Base-by-base conservation (phyloP, 2,113 vertebrate species). In the Elanus axillaris region DNA sequence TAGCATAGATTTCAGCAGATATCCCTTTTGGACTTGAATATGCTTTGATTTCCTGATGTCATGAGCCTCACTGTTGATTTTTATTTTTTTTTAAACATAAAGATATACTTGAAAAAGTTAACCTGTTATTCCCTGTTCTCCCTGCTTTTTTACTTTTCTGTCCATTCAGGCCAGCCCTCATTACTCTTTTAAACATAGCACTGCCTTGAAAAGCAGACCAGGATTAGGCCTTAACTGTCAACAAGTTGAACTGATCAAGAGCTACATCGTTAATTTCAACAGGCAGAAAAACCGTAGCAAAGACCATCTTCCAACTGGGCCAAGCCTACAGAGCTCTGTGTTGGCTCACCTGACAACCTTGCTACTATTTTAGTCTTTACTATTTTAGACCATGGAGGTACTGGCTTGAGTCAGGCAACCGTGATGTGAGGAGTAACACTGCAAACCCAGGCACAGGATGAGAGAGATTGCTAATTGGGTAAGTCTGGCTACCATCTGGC, bases 401-500 rank as follows among this genome's bases (percentile, higher is more conserved):
- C 60, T 75, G 88, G 36, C 66, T 92, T 64, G 43, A 96, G 88
- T 78, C 93, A 96, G 58, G 36, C 68, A 94, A 55, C 53, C 3
- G 9, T 78, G 86, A 96, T 93, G 48, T 92, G 40, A 88, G 53
- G 76, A 92, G 64, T 72, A 90, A 53, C 56, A 16, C 31, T 81
- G 53, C 88, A 94, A 88, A 81, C 9, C 25, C 88, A 94, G 97
- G 93, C 95, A 96, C 80, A 89, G 94, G 97, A 96, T 96, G 76
- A 96, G 96, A 97, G 91, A 58, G 83, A 89, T 71, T 73, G 69
- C 73, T 96, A 97, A 96, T 96, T 95, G 93, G 73, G 69, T 79
- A 87, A 85, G 40, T 89, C 96, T 97, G 97, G 88, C 26, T 76
- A 73, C 94, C 95, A 96, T 96, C 96, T 97, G 97, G 94, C 86